Percentiles rank a stretch among this genome's conserved stretches.
Conservation (phyloP, 2,888 invertebrate species). For the Diplazon laetatorius region DNA sequence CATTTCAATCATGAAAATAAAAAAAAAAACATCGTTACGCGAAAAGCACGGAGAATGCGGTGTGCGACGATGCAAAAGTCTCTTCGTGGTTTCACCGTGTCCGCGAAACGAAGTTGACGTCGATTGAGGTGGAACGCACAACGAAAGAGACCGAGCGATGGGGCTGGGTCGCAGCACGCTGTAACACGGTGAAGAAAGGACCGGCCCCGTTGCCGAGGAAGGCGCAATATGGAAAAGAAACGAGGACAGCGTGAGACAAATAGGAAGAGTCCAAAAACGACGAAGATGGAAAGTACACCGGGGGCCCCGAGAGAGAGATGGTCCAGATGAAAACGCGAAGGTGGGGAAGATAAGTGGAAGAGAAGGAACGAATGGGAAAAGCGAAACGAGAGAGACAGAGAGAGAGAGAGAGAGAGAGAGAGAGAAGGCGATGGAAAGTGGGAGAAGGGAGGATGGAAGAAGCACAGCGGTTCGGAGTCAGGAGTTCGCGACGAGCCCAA, state of each 20-base stretch:
- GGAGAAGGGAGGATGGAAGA: conserved; percentile 25
- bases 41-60: conserved; percentile 30
- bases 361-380: conserved; percentile 27
- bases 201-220: not conserved
- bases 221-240: conserved; percentile 10
- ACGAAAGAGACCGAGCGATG: not conserved
- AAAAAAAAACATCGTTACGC: not conserved
- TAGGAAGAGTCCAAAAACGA: conserved; percentile 5
- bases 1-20: conserved; percentile 17
- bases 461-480: conserved; percentile 45
- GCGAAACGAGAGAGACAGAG: conserved; percentile 83
- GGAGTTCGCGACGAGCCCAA: conserved; percentile 67
- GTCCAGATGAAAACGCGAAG: conserved; percentile 1
- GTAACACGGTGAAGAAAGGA: not conserved
- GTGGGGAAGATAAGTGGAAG: conserved; percentile 25
- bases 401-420: conserved; percentile 19
- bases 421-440: not conserved
- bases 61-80: conserved; percentile 17
- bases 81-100: not conserved
- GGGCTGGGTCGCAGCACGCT: not conserved
- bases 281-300: not conserved
- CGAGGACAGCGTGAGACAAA: conserved; percentile 28
- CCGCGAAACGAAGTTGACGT: conserved; percentile 13
- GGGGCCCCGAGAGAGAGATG: not conserved
- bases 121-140: conserved; percentile 2